These are phyloP conservation scores for Megaceryle maxima DNA, from an alignment of 2,113 vertebrate species.

Conservation along the genomic window DNA sequence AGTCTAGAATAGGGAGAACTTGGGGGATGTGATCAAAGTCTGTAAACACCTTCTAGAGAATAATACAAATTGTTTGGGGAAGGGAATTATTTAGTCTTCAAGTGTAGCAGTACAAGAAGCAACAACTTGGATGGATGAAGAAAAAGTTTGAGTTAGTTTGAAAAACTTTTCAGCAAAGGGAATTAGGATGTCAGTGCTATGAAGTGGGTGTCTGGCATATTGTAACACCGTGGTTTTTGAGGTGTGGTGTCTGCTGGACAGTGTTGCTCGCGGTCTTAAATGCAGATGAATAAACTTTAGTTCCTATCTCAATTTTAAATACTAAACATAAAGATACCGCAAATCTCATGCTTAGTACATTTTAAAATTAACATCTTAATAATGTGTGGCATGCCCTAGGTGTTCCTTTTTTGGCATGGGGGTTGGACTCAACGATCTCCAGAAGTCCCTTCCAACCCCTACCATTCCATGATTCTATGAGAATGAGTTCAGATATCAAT, in stretches of 20 bases:
- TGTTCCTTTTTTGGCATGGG: no score
- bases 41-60: constrained; percentile 3
- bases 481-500: neutral
- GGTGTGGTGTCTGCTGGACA: neutral
- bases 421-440: no score
- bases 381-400: no score
- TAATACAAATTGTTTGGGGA: neutral
- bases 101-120: neutral
- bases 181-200: neutral
- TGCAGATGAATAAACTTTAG: neutral
- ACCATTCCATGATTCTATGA: no score
- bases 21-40: neutral
- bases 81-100: neutral
- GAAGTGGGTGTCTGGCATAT: neutral
- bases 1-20: neutral
- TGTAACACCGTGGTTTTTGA: neutral
- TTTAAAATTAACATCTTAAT: neutral
- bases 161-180: neutral
- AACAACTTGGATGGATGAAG: neutral
- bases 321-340: neutral
- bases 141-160: neutral
- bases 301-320: neutral
- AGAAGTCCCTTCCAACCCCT: no score
- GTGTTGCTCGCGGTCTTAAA: neutral
- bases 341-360: neutral